phyloP scores from a whole-genome alignment of 2,888 invertebrate species.

The Punctoribates punctum region DNA sequence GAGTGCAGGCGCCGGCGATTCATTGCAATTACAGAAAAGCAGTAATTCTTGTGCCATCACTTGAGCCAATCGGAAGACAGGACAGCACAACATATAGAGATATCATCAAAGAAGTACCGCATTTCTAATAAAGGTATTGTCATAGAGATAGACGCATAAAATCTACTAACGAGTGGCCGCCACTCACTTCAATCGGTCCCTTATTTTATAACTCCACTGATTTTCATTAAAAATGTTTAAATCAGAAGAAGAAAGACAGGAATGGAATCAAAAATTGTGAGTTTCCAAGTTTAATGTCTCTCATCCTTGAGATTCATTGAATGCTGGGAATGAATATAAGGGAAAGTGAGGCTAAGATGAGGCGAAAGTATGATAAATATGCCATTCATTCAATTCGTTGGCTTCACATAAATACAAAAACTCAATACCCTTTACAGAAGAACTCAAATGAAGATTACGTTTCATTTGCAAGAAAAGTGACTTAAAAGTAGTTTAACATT shows the following conservation, averaged over 20 bases:
- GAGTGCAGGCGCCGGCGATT: conserved; percentile 21
- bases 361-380: neutral
- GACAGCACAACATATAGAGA: neutral
- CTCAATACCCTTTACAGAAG: neutral
- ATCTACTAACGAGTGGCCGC: neutral
- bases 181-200: neutral
- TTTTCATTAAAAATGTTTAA: conserved; percentile 20
- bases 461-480: conserved; percentile 1
- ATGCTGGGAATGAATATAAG: neutral
- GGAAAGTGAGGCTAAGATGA: neutral
- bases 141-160: conserved; percentile 20
- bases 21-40: conserved; percentile 29
- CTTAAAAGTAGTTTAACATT: conserved; percentile 22
- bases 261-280: neutral
- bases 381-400: neutral
- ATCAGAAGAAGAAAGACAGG: neutral
- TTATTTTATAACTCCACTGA: conserved; percentile 14
- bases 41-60: conserved; percentile 28
- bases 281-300: neutral
- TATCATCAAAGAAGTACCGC: conserved; percentile 34
- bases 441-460: neutral
- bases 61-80: conserved; percentile 20
- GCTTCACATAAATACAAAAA: neutral
- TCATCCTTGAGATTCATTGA: neutral
- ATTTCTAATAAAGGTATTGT: conserved; percentile 22